Evolutionary conservation across 1,140 invertebrate genomes (phyloP), one percentile per base, ranked within the genome.

Genomic region (Halyomorpha halys): DNA sequence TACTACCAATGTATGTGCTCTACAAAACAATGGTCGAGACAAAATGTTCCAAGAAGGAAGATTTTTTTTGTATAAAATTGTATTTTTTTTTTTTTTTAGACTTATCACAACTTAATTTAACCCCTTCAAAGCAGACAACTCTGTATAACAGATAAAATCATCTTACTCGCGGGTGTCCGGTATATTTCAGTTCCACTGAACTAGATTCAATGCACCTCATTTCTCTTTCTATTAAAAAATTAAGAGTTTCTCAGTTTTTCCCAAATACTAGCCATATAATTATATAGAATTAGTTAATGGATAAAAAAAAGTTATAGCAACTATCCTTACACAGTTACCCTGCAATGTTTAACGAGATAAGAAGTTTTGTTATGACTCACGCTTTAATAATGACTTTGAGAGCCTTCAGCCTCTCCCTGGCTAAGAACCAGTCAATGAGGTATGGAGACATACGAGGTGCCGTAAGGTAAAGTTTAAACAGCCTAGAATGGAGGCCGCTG

Each of bases 351-450:
- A 27, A 25, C 27, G 11, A 15, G 54, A 14, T 15, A 19, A 23
- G 14, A 19, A 44, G 19, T 16, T 13, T 21, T 30, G 11, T 44
- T 51, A 71, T 69, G 75, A 95, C 93, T 81, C 93, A 98, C 95
- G 93, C 85, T 86, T 97, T 98, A 69, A 98, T 84, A 74, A 98
- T 90, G 71, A 80, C 80, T 78, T 91, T 95, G 69, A 98, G 79
- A 69, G 94, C 94, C 70, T 80, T 77, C 77, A 92, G 96, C 72
- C 95, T 80, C 74, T 96, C 93, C 72, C 94, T 80, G 56, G 93
- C 86, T 72, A 93, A 83, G 81, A 98, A 97, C 94, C 94, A 97
- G 77, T 98, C 94, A 77, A 98, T 91, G 59, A 99, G 81, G 77
- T 91, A 96, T 25, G 88, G 89, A n/a, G 91, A 86, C 95, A 98